Conservation (phyloP, 2,797 vertebrate species). For the Ctenochaetus hawaiiensis region DNA sequence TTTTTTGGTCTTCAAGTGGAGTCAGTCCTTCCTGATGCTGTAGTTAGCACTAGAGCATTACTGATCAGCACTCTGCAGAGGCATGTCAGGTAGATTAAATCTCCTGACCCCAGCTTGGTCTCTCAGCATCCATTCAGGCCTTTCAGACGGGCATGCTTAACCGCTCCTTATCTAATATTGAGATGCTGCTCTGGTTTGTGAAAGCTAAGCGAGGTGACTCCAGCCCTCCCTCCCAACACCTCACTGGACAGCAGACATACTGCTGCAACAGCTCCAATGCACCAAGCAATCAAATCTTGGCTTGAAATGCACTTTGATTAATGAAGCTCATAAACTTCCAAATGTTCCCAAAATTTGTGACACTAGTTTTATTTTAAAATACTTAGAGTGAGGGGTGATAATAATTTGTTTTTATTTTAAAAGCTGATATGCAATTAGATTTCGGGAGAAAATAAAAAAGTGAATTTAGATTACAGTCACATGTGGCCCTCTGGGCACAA, state of each 20-base stretch:
- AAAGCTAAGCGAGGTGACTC: slow-evolving; percentile 18
- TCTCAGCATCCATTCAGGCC: slow-evolving; percentile 44
- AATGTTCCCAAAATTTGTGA: background rate
- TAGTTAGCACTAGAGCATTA: slow-evolving; percentile 69
- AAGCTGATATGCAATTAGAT: slow-evolving; percentile 11
- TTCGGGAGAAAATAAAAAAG: slow-evolving; percentile 4
- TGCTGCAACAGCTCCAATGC: slow-evolving; percentile 7
- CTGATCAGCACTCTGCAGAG: slow-evolving; percentile 74
- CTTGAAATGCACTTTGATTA: background rate
- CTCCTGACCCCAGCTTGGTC: slow-evolving; percentile 70
- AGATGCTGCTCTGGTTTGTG: slow-evolving; percentile 41
- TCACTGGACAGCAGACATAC: slow-evolving; percentile 2
- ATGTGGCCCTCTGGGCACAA: slow-evolving; percentile 1
- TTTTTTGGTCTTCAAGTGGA: slow-evolving; percentile 40
- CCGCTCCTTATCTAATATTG: slow-evolving; percentile 46
- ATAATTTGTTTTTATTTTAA: slow-evolving; percentile 4
- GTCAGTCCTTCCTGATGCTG: slow-evolving; percentile 66
- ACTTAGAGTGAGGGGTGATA: background rate
- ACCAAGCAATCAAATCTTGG: background rate
- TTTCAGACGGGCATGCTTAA: slow-evolving; percentile 46
- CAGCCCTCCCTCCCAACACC: background rate
- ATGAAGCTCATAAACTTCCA: background rate
- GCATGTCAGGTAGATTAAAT: slow-evolving; percentile 81
- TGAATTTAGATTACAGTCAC: slow-evolving; percentile 10
- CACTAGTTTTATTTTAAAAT: slow-evolving; percentile 6